Percentiles rank a stretch among this genome's conserved stretches.
Evolutionary conservation across 1,140 invertebrate genomes (phyloP).

Genomic region (Cydia strobilella): DNA sequence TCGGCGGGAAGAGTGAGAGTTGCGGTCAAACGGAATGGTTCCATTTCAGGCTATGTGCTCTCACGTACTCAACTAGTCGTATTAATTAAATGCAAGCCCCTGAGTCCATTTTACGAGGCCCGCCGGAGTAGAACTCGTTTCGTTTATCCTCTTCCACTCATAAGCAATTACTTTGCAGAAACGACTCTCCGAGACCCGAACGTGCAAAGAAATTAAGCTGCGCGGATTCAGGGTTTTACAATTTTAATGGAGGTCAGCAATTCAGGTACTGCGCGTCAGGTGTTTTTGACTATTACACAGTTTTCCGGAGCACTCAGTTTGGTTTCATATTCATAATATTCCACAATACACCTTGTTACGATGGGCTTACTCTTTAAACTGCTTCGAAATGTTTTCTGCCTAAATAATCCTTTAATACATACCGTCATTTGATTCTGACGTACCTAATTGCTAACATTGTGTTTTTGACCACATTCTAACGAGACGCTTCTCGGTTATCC

Average conservation of each 20-base stretch:
- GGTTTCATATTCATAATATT: constrained; percentile 15
- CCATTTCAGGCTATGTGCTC: constrained; percentile 62
- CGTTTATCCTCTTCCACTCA: constrained; percentile 75
- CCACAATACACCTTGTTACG: no score
- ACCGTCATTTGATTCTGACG: no score
- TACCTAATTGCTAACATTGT: no score
- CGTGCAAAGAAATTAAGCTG: constrained; percentile 71
- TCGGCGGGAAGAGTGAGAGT: constrained; percentile 57
- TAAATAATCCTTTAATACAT: no score
- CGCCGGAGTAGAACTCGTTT: constrained; percentile 68
- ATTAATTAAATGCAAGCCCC: constrained; percentile 78
- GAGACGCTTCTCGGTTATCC: no score
- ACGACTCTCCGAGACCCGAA: constrained; percentile 62
- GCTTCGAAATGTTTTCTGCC: no score
- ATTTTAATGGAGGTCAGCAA: constrained; percentile 49
- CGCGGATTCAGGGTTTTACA: constrained; percentile 58
- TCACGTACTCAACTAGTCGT: constrained; percentile 68
- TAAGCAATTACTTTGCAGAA: constrained; percentile 74
- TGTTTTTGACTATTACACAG: constrained; percentile 32
- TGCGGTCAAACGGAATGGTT: constrained; percentile 67
- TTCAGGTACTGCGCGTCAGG: constrained; percentile 43
- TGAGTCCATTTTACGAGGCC: constrained; percentile 73
- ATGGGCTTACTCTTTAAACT: no score
- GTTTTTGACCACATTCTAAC: no score
- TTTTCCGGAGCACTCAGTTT: constrained; percentile 34